phyloP scores from a whole-genome alignment of 35 echinoderm and acorn worm species.

The Amphiura filiformis region DNA sequence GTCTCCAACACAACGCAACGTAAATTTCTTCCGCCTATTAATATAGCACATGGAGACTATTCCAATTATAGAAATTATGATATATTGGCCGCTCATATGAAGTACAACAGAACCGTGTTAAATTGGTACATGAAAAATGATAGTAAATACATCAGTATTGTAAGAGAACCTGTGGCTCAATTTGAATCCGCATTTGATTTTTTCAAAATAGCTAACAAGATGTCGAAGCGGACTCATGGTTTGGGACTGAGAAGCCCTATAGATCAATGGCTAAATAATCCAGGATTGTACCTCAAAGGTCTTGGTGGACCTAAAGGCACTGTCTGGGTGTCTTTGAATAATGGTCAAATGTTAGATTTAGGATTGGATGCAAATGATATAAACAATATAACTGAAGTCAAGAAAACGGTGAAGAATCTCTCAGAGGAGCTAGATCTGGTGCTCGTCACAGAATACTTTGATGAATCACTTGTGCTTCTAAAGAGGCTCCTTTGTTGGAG shows the following conservation, averaged over 20 bases:
- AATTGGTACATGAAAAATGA: slow-evolving; percentile 2
- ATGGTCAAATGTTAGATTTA: slow-evolving; percentile 12
- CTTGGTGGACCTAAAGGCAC: neutral
- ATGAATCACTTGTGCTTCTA: slow-evolving; percentile 32
- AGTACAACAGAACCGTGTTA: neutral
- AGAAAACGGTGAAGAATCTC: neutral
- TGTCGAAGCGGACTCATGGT: too few relatives aligned
- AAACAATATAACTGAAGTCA: neutral
- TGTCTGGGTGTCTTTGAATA: neutral
- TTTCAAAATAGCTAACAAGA: neutral
- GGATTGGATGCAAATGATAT: neutral
- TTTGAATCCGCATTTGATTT: slow-evolving; percentile 28
- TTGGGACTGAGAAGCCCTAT: too few relatives aligned
- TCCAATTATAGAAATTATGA: neutral
- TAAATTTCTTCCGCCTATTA: slow-evolving; percentile 15
- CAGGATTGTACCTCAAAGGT: neutral
- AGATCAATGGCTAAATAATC: neutral
- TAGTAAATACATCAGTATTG: neutral
- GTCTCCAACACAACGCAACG: neutral
- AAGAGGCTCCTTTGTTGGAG: slow-evolving; percentile 32
- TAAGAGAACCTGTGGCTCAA: slow-evolving; percentile 15
- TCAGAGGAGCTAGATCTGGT: slow-evolving; percentile 26
- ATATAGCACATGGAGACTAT: neutral
- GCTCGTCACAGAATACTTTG: too few relatives aligned
- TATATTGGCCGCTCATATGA: slow-evolving; percentile 14